phyloP scores from a whole-genome alignment of 35 echinoderm and acorn worm species.

The Heliocidaris erythrogramma region DNA sequence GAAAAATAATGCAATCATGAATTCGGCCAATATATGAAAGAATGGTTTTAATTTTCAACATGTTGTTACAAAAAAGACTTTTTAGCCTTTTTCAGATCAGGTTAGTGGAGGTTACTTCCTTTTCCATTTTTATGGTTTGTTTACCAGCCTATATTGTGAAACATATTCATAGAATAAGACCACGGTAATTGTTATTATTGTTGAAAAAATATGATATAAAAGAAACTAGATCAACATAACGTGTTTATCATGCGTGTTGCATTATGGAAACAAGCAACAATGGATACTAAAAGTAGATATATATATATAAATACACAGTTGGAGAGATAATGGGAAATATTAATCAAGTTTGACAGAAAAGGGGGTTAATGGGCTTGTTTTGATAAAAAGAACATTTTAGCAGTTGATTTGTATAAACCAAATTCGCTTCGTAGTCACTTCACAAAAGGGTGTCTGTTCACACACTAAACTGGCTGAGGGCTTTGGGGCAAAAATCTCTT shows the following conservation, averaged over 20 bases:
- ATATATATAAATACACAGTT: not conserved
- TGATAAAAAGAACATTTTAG: not conserved
- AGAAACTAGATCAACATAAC: not conserved
- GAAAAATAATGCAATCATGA: no score
- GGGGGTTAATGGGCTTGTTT: not conserved
- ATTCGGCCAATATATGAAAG: no score
- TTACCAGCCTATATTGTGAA: not conserved
- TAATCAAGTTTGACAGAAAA: slow-evolving; percentile 15
- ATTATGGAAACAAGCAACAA: not conserved
- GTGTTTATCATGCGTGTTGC: not conserved
- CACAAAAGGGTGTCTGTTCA: not conserved
- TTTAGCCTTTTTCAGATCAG: no score
- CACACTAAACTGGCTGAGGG: not conserved
- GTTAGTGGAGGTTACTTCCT: not conserved
- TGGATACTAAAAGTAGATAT: not conserved
- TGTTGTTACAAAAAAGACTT: no score
- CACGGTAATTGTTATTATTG: not conserved
- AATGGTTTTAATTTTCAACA: no score
- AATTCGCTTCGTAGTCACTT: not conserved
- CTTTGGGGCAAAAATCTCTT: not conserved
- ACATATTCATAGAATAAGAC: not conserved
- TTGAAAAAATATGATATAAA: not conserved
- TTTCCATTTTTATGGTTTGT: not conserved
- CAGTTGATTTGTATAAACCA: not conserved
- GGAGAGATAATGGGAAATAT: slow-evolving; percentile 11